A percentile compares a stretch with the other conserved stretches of the same genome.
phyloP scores from a whole-genome alignment of 2,888 invertebrate species.

The Macaria liturata region DNA sequence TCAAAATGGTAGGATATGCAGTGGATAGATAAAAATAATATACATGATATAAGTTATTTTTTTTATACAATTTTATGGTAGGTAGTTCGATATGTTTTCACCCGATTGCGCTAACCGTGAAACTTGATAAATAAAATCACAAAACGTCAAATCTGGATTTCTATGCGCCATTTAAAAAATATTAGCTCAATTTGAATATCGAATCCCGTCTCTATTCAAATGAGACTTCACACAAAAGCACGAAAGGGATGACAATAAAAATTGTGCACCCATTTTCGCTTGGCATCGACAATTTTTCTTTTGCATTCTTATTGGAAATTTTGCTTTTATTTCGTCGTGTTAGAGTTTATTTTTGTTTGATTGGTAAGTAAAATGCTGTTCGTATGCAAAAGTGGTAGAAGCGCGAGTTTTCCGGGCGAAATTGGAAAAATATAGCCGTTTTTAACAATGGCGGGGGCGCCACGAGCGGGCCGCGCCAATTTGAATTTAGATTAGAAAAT shows the following conservation, averaged over 20 bases:
- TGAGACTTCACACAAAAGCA: conserved; percentile 48
- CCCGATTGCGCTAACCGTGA: too few relatives aligned
- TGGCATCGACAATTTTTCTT: conserved; percentile 36
- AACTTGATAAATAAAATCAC: neutral
- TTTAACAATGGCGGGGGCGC: conserved; percentile 68
- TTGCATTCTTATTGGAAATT: conserved; percentile 15
- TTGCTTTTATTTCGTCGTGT: neutral
- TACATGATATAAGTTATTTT: too few relatives aligned
- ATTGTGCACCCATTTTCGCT: conserved; percentile 50
- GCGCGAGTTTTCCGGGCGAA: conserved; percentile 71
- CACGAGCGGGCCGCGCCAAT: conserved; percentile 66
- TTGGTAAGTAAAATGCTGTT: conserved; percentile 24
- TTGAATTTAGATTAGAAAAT: conserved; percentile 82
- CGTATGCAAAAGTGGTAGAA: conserved; percentile 55
- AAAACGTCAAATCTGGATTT: neutral
- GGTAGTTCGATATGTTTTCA: too few relatives aligned
- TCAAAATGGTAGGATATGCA: too few relatives aligned
- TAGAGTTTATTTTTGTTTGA: conserved; percentile 33
- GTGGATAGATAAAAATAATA: too few relatives aligned
- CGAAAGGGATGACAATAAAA: conserved; percentile 57
- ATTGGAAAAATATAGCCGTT: conserved; percentile 79
- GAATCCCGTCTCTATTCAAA: conserved; percentile 38
- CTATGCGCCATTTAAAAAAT: conserved; percentile 28
- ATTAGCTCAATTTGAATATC: conserved; percentile 32
- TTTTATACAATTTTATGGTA: too few relatives aligned